Evolutionary conservation across 2,113 vertebrate genomes (phyloP).

Genomic region (Engraulis encrasicolus): DNA sequence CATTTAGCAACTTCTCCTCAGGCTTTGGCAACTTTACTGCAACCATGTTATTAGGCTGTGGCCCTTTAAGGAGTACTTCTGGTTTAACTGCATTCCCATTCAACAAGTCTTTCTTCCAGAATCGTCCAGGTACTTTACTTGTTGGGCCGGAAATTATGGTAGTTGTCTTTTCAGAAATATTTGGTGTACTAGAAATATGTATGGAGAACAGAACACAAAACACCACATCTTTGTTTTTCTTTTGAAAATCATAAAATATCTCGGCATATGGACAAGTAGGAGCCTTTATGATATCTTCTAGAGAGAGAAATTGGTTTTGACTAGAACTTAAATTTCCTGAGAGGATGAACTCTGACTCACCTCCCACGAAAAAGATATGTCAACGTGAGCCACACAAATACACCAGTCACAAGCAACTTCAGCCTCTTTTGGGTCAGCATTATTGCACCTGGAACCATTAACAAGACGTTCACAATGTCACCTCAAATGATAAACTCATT

Average conservation of each 20-base stretch:
- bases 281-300: too few species aligned
- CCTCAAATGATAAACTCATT: too few species aligned
- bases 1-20: not conserved
- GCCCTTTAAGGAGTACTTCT: not conserved
- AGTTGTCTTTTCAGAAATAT: not conserved
- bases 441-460: not conserved
- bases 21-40: not conserved
- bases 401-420: conserved; percentile 59
- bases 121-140: too few species aligned
- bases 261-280: too few species aligned
- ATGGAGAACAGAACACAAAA: too few species aligned
- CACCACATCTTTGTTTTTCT: too few species aligned
- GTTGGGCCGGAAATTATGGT: too few species aligned
- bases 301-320: too few species aligned
- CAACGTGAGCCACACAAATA: conserved; percentile 60
- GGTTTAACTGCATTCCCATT: not conserved
- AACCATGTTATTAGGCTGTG: not conserved
- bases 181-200: not conserved
- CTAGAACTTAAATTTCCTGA: too few species aligned
- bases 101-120: not conserved
- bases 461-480: too few species aligned
- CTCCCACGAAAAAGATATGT: conserved; percentile 33
- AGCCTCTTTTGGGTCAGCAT: conserved; percentile 47
- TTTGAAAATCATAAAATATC: too few species aligned
- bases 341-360: not conserved